Conservation (phyloP, 2,888 invertebrate species). For the Leucoma salicis region DNA sequence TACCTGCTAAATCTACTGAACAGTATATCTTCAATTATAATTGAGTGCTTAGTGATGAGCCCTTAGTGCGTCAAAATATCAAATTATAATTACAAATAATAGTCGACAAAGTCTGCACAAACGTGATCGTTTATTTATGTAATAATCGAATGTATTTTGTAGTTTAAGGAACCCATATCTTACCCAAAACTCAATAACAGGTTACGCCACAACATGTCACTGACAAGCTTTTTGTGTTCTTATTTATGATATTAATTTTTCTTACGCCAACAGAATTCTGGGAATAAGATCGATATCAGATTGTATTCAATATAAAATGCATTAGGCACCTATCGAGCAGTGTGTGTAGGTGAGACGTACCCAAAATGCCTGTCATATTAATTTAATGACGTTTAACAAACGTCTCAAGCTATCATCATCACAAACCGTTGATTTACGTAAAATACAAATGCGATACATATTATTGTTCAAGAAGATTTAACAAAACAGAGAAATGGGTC, state of each 20-base stretch:
- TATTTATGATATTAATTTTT: constrained; percentile 58
- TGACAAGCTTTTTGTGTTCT: constrained; percentile 33
- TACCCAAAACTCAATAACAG: constrained; percentile 9
- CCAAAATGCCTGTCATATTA: constrained; percentile 57
- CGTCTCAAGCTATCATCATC: constrained; percentile 57
- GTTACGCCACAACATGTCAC: constrained; percentile 18
- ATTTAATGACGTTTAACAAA: constrained; percentile 57
- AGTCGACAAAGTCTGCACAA: too few relatives aligned
- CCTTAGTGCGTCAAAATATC: too few relatives aligned
- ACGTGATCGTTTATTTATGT: too few relatives aligned
- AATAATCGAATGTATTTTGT: too few relatives aligned
- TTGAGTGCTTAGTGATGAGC: too few relatives aligned
- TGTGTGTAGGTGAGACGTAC: constrained; percentile 63
- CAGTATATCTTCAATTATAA: too few relatives aligned
- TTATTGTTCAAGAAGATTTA: constrained; percentile 40
- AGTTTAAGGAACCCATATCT: too few relatives aligned
- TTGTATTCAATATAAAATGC: constrained; percentile 62
- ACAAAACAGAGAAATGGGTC: constrained; percentile 44
- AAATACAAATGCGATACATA: constrained; percentile 59
- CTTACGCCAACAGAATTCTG: constrained; percentile 53
- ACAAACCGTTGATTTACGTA: constrained; percentile 71
- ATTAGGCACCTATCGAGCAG: constrained; percentile 60
- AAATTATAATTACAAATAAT: too few relatives aligned
- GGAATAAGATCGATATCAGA: constrained; percentile 66
- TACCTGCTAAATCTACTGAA: too few relatives aligned